Conservation (phyloP, 1,140 invertebrate genomes). For the Drosophila orena region DNA sequence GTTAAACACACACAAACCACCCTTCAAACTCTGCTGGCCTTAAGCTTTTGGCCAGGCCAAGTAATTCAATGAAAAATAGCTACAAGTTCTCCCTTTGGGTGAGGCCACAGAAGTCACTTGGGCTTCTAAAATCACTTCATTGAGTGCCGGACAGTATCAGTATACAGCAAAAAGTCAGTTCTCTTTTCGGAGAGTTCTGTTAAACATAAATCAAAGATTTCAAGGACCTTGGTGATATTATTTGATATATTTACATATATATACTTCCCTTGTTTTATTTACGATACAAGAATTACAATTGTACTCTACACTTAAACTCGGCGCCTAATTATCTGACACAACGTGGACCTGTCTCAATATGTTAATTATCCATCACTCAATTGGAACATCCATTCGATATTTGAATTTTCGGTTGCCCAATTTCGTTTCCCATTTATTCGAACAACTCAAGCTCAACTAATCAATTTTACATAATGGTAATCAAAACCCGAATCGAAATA, state of each 20-base stretch:
- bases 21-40: slow-evolving; percentile 16
- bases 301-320: too few species aligned
- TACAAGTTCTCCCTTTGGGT: background rate
- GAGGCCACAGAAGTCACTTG: background rate
- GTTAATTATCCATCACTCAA: slow-evolving; percentile 21
- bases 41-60: slow-evolving; percentile 3
- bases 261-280: too few species aligned
- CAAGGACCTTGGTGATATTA: too few species aligned
- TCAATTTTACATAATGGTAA: slow-evolving; percentile 27
- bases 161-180: background rate
- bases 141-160: background rate
- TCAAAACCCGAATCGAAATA: slow-evolving; percentile 75
- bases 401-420: slow-evolving; percentile 38
- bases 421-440: slow-evolving; percentile 24
- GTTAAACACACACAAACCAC: slow-evolving; percentile 37
- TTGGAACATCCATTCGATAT: slow-evolving; percentile 37
- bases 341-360: slow-evolving; percentile 22
- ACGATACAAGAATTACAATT: background rate
- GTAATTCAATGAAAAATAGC: slow-evolving; percentile 2
- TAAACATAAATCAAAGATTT: too few species aligned
- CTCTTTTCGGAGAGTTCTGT: too few species aligned
- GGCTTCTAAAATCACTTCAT: background rate
- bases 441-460: slow-evolving; percentile 11
- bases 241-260: too few species aligned
- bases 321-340: slow-evolving; percentile 7